A percentile compares a stretch with the other conserved stretches of the same genome.
These are phyloP conservation scores for Notolabrus celidotus DNA, from an alignment of 2,797 vertebrate genomes.

Conservation along the genomic window DNA sequence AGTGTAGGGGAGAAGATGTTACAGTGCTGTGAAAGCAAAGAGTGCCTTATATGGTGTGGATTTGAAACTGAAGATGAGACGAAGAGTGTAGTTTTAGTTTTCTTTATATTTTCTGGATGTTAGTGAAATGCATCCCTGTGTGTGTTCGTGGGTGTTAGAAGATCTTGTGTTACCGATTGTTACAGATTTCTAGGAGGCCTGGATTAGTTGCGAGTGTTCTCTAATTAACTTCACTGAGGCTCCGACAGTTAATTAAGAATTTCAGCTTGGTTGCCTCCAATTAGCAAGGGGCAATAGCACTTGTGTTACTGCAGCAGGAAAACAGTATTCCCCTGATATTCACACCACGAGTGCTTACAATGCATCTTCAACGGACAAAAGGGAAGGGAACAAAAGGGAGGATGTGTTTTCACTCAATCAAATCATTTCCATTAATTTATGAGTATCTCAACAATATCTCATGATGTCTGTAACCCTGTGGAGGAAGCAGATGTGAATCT, in stretches of 20 bases:
- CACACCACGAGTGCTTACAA: constrained; percentile 62
- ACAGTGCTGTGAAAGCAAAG: constrained; percentile 3
- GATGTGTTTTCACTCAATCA: constrained; percentile 25
- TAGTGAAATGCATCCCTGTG: constrained; percentile 1
- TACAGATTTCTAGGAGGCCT: constrained; percentile 76
- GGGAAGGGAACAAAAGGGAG: constrained; percentile 31
- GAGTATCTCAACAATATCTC: constrained; percentile 16
- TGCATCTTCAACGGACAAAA: constrained; percentile 66
- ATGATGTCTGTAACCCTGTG: not conserved
- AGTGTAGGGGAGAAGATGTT: constrained; percentile 12
- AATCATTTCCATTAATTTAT: constrained; percentile 1
- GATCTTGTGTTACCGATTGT: constrained; percentile 73
- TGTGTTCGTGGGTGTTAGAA: constrained; percentile 1
- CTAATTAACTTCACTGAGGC: constrained; percentile 89
- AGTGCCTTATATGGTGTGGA: constrained; percentile 40
- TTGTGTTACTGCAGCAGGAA: constrained; percentile 77
- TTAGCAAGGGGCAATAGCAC: constrained; percentile 84
- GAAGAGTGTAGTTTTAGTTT: constrained; percentile 17
- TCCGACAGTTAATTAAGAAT: constrained; percentile 91
- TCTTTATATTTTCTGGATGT: constrained; percentile 24
- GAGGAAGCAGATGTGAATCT: too few species aligned
- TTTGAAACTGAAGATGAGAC: constrained; percentile 11
- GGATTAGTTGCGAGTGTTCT: constrained; percentile 84
- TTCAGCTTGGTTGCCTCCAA: constrained; percentile 89
- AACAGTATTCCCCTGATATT: constrained; percentile 78